These are phyloP conservation scores for Holcopasites calliopsidis DNA, from an alignment of 1,140 invertebrate species.

Conservation along the genomic window DNA sequence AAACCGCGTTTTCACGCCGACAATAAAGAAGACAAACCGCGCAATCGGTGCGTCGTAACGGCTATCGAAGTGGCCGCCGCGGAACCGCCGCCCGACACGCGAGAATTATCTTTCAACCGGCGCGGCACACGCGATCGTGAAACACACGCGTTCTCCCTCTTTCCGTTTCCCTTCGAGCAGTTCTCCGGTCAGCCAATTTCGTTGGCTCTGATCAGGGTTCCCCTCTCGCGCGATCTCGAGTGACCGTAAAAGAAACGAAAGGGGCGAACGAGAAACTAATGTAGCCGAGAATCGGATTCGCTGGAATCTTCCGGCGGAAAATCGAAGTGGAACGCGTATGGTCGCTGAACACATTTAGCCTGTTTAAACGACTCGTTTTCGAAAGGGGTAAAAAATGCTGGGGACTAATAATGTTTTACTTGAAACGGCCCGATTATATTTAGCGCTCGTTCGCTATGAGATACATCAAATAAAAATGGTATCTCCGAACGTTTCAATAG, in stretches of 20 bases:
- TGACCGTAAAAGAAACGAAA: slow-evolving; percentile 40
- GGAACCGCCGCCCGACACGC: slow-evolving; percentile 62
- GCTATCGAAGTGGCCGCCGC: slow-evolving; percentile 65
- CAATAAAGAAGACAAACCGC: slow-evolving; percentile 68
- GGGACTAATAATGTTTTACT: background rate
- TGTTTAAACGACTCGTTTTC: slow-evolving; percentile 5
- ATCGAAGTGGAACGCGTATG: background rate
- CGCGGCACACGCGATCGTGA: slow-evolving; percentile 66
- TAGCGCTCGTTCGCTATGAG: too few relatives aligned
- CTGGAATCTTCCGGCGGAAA: background rate
- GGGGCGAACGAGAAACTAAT: background rate
- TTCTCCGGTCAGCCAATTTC: slow-evolving; percentile 19
- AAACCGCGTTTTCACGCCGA: slow-evolving; percentile 47
- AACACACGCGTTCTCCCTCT: slow-evolving; percentile 44
- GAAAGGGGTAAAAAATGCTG: background rate
- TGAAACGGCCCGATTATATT: too few relatives aligned
- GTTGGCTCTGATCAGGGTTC: too few relatives aligned
- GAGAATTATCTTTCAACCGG: slow-evolving; percentile 70
- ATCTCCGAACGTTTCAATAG: too few relatives aligned
- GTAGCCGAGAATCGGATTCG: background rate
- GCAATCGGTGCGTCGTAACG: slow-evolving; percentile 63
- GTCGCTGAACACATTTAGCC: background rate
- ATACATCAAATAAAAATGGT: too few relatives aligned
- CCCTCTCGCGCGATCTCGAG: too few relatives aligned
- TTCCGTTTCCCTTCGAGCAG: background rate